Evolutionary conservation across 2,113 vertebrate species (phyloP).

Genomic region (Paralichthys olivaceus): DNA sequence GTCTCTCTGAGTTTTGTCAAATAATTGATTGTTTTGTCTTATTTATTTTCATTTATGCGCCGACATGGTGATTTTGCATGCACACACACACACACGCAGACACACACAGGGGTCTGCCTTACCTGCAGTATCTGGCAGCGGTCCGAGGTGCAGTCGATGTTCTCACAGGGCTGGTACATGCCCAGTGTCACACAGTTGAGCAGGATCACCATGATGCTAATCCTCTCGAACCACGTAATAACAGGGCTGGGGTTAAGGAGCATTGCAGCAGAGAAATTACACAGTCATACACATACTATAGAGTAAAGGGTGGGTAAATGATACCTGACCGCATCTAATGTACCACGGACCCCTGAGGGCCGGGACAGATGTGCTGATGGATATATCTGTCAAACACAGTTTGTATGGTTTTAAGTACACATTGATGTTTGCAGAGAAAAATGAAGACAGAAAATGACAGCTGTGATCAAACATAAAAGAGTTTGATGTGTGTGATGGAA

Average conservation of each 20-base stretch:
- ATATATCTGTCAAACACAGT: no score
- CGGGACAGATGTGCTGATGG: no score
- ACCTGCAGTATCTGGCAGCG: conserved; percentile 98
- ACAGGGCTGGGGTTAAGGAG: conserved; percentile 75
- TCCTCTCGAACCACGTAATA: conserved; percentile 94
- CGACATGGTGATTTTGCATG: background rate
- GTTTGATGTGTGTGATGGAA: no score
- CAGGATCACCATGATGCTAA: conserved; percentile 99
- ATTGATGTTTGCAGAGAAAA: no score
- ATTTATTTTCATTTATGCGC: background rate
- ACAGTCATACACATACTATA: conserved; percentile 1
- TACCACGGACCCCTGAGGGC: no score
- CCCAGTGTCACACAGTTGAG: conserved; percentile 97
- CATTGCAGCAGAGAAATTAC: conserved; percentile 20
- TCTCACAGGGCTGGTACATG: conserved; percentile 98
- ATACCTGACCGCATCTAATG: no score
- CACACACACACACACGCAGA: background rate
- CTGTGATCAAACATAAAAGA: no score
- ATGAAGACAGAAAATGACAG: no score
- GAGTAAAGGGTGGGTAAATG: background rate
- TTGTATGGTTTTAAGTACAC: no score
- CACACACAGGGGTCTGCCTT: conserved; percentile 34
- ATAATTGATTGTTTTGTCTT: conserved; percentile 26
- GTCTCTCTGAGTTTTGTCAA: conserved; percentile 5
- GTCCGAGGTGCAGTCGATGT: conserved; percentile 97